A percentile compares a stretch with the other conserved stretches of the same genome.
Evolutionary conservation across 2,888 invertebrate genomes (phyloP).

Genomic region (Watsonalla cultraria): DNA sequence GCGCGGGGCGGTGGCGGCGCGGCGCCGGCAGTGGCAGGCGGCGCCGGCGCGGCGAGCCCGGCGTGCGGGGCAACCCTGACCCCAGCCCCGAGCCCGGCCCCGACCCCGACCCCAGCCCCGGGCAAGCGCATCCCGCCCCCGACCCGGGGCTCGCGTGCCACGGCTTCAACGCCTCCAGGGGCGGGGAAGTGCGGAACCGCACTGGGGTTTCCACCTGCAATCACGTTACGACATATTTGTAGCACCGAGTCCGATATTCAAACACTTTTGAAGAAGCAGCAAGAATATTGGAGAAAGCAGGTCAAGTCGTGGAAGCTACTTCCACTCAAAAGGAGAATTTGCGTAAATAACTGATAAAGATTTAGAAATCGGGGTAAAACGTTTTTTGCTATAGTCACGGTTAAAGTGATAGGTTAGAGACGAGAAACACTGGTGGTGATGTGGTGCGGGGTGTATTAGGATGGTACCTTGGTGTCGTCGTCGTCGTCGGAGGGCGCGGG

Average conservation of each 20-base stretch:
- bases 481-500: constrained; percentile 55
- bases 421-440: constrained; percentile 33
- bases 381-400: neutral
- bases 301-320: too few species aligned
- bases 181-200: constrained; percentile 94
- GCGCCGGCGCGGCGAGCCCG: constrained; percentile 69
- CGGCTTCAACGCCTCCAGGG: constrained; percentile 92
- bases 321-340: too few species aligned
- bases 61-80: constrained; percentile 57
- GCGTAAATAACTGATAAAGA: neutral
- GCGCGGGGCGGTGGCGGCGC: constrained; percentile 87
- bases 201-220: constrained; percentile 87
- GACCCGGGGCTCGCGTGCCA: constrained; percentile 62
- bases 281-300: too few species aligned
- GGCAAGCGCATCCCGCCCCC: constrained; percentile 68
- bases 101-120: constrained; percentile 61
- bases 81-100: constrained; percentile 78
- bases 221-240: neutral
- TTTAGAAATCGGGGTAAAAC: neutral
- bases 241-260: neutral
- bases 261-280: too few species aligned
- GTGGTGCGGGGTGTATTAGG: constrained; percentile 41
- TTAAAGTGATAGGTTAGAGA: too few species aligned
- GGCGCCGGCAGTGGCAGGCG: constrained; percentile 61
- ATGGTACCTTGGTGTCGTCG: constrained; percentile 63